Evolutionary conservation across 2,113 vertebrate genomes (phyloP), one percentile per base, ranked within the genome.

Genomic region (Aphyosemion australe): DNA sequence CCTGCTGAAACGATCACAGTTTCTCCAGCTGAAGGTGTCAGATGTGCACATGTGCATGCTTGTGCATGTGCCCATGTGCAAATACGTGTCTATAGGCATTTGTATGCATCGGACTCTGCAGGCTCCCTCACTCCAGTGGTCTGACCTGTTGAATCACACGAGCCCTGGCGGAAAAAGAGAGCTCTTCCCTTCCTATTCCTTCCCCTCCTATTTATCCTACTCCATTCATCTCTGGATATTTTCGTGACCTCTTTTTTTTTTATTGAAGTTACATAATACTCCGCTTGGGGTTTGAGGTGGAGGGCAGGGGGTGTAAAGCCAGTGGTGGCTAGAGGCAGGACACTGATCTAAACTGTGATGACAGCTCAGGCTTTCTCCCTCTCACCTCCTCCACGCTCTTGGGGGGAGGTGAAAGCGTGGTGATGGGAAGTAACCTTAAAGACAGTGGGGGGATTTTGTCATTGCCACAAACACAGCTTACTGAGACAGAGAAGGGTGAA

Each of bases 331-430:
- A 60, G 63, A 65, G 61, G 79, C 65, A 65, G 79, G 77, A 72
- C 71, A 76, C 54, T 83, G 81, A 88, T 84, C 82, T 89, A 84
- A 90, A 78, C 81, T 74, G 66, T 77, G 78, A 72, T 80, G 84
- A 84, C 88, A 91, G 85, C 76, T 82, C 34, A 31, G 80, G 72
- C 69, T 86, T 76, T 70, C 78, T 80, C 78, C 56, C 82, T 87
- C 82, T 85, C 80, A 86, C 79, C 80, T 85, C 85, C 78, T 81
- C 74, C 78, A 26, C 43, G 20, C 75, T 70, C 74, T 76, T 19
- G 58, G 58, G 67, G 56, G 66, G 79, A 82, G 77, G 82, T 83
- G 84, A 84, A 74, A 72, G 58, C 3, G 61, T 56, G 69, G 72
- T 21, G 37, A 84, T 72, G 73, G 55, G 50, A 63, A 65, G 66